A percentile compares a stretch with the other conserved stretches of the same genome.
phyloP scores from a whole-genome alignment of 2,888 invertebrate genomes.

The Nasonia oneida region DNA sequence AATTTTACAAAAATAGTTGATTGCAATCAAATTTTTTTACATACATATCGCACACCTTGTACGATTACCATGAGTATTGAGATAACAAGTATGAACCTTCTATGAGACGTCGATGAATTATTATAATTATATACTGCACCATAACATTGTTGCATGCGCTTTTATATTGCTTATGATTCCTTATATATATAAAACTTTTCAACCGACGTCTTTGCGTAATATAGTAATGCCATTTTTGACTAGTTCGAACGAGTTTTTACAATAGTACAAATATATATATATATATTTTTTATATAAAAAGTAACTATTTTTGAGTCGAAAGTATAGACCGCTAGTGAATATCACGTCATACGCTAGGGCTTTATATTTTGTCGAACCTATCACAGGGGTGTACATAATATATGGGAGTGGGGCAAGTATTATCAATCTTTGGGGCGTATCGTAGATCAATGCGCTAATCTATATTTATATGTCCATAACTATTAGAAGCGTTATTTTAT shows the following conservation, averaged over 20 bases:
- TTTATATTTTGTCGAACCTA: neutral
- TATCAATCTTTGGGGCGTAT: neutral
- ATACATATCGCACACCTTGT: slow-evolving; percentile 9
- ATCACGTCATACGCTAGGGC: slow-evolving; percentile 23
- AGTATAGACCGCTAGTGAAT: slow-evolving; percentile 31
- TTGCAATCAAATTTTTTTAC: slow-evolving; percentile 47
- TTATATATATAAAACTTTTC: slow-evolving; percentile 46
- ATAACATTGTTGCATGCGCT: slow-evolving; percentile 57
- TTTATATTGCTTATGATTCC: slow-evolving; percentile 50
- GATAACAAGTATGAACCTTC: slow-evolving; percentile 20
- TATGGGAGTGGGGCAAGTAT: neutral
- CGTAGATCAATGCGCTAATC: slow-evolving; percentile 38
- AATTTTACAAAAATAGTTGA: slow-evolving; percentile 61
- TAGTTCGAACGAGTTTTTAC: neutral
- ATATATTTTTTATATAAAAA: neutral
- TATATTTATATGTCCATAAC: slow-evolving; percentile 13
- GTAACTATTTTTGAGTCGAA: slow-evolving; percentile 17
- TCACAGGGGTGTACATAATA: neutral
- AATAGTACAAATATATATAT: neutral
- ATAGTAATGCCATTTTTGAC: slow-evolving; percentile 9
- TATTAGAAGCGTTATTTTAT: neutral
- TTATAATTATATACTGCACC: slow-evolving; percentile 29
- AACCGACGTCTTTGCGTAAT: slow-evolving; percentile 19
- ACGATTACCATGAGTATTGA: neutral
- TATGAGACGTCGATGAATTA: slow-evolving; percentile 22